phyloP scores from a whole-genome alignment of 2,797 vertebrate species.

The Brachyalestes nurse region DNA sequence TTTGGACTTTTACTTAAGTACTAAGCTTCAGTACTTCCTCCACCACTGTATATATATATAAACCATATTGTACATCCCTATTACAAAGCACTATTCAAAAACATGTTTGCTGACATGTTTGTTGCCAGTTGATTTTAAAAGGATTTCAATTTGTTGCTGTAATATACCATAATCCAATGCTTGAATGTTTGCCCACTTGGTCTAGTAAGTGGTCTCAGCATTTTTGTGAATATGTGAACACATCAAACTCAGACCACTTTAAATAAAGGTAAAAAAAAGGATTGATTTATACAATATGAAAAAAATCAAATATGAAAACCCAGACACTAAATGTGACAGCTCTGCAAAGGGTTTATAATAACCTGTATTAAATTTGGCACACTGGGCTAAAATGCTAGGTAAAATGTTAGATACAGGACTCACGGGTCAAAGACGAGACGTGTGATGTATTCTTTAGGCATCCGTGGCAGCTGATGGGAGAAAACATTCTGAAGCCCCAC shows the following conservation, averaged over 20 bases:
- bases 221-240: background rate
- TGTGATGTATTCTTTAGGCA: conserved; percentile 99
- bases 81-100: too few species aligned
- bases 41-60: too few species aligned
- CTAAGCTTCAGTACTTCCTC: too few species aligned
- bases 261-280: too few species aligned
- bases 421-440: conserved; percentile 97
- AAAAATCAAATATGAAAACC: background rate
- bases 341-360: background rate
- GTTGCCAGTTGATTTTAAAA: background rate
- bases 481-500: conserved; percentile 98
- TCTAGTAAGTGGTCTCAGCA: background rate
- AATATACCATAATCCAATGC: background rate
- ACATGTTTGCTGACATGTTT: background rate
- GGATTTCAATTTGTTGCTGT: background rate
- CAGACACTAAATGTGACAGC: background rate
- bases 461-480: conserved; percentile 96
- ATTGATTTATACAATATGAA: background rate
- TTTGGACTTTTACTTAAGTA: too few species aligned
- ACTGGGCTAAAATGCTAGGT: background rate
- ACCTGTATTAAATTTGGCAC: background rate
- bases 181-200: background rate
- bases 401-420: conserved; percentile 61
- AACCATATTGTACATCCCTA: too few species aligned
- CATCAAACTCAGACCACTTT: too few species aligned